These are phyloP conservation scores for Tragulus kanchil DNA, from an alignment of 2,113 vertebrate species.

Conservation along the genomic window DNA sequence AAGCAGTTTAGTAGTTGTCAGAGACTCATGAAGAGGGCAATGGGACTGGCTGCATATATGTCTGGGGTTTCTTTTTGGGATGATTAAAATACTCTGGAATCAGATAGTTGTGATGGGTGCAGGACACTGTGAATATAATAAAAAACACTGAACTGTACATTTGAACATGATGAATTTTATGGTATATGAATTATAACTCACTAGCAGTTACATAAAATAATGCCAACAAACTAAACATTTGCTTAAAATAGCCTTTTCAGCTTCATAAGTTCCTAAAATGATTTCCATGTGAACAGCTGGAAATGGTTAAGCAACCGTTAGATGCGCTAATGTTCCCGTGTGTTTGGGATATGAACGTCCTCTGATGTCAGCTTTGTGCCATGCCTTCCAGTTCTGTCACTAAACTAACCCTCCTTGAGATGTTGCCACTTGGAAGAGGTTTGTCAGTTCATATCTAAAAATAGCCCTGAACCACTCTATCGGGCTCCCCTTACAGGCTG, in stretches of 20 bases:
- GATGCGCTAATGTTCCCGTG: neutral
- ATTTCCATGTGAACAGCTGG: neutral
- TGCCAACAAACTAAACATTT: constrained; percentile 2
- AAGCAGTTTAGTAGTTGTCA: neutral
- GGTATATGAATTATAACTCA: neutral
- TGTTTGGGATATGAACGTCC: neutral
- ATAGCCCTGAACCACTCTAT: constrained; percentile 3
- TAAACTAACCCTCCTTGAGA: constrained; percentile 4
- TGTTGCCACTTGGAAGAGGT: neutral
- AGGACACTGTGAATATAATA: neutral
- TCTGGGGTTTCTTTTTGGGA: neutral
- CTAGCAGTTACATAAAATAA: constrained; percentile 42
- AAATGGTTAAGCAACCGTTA: neutral
- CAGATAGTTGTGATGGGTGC: neutral
- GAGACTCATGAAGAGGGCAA: neutral
- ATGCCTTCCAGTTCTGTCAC: neutral
- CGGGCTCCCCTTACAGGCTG: neutral
- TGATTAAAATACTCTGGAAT: neutral
- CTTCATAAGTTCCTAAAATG: constrained; percentile 30
- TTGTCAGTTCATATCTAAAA: constrained; percentile 54
- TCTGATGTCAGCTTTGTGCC: neutral
- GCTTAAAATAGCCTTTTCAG: constrained; percentile 59
- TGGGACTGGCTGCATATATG: neutral
- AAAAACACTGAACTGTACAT: neutral
- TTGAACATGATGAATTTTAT: neutral